Percentiles rank a stretch among this genome's conserved stretches.
phyloP scores from a whole-genome alignment of 1,140 invertebrate genomes.

The Teleogryllus occipitalis region DNA sequence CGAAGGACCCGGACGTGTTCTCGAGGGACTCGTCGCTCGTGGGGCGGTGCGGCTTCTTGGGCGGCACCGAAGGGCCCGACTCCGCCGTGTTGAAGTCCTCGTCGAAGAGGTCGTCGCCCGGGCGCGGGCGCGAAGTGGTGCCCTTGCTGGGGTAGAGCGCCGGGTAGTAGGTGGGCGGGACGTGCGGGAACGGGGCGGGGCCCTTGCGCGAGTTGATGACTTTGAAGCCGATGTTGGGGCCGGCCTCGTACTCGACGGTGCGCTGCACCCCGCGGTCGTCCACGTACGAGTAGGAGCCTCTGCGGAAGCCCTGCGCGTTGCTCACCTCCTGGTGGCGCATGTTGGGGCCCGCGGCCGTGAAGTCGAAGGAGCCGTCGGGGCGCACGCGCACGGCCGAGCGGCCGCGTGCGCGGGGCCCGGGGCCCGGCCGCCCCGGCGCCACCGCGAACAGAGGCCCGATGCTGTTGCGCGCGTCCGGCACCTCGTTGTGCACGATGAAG shows the following conservation, averaged over 20 bases:
- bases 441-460: conserved; percentile 42
- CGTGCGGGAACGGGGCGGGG: background rate
- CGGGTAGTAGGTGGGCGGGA: conserved; percentile 14
- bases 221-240: conserved; percentile 62
- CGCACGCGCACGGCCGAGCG: conserved; percentile 50
- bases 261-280: conserved; percentile 63
- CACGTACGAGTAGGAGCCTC: conserved; percentile 63
- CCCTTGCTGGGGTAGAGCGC: background rate
- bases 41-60: background rate
- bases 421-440: conserved; percentile 29
- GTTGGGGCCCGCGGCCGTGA: conserved; percentile 57
- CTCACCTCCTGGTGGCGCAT: conserved; percentile 60
- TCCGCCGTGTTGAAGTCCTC: conserved; percentile 12
- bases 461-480: conserved; percentile 43
- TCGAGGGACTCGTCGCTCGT: background rate
- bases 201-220: conserved; percentile 42
- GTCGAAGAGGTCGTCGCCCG: conserved; percentile 9
- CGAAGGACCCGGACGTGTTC: too few species aligned
- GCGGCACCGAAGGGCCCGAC: background rate
- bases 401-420: conserved; percentile 44
- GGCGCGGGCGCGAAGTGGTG: background rate
- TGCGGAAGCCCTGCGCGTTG: conserved; percentile 54
- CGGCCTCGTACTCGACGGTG: conserved; percentile 63
- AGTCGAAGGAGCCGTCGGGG: conserved; percentile 53
- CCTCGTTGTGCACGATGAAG: conserved; percentile 58